Percentiles rank a stretch among this genome's conserved stretches.
Conservation (phyloP, 2,797 vertebrate genomes). For the Manis pentadactyla region DNA sequence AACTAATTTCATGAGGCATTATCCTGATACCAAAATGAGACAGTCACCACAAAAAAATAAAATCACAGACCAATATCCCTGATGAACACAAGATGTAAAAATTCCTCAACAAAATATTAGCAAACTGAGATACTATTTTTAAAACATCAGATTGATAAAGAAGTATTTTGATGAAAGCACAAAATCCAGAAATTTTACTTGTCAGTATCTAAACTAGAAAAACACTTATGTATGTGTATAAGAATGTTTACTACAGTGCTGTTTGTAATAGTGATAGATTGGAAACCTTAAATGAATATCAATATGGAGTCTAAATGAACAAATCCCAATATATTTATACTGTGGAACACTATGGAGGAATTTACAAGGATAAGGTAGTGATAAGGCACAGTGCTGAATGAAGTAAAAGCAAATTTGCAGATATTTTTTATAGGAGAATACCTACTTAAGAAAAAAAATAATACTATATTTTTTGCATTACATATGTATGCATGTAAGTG, state of each 20-base stretch:
- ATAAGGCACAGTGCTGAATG: background rate
- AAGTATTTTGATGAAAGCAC: background rate
- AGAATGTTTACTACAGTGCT: background rate
- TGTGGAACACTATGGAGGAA: background rate
- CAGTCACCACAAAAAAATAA: background rate
- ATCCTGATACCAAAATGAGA: background rate
- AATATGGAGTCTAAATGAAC: background rate
- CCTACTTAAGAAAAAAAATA: background rate
- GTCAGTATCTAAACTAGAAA: background rate
- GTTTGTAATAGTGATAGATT: background rate
- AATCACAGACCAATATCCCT: background rate
- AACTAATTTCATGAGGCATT: background rate
- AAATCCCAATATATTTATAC: background rate
- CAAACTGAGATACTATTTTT: background rate
- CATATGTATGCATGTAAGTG: background rate
- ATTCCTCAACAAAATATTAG: background rate
- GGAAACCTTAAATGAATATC: background rate
- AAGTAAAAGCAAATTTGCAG: background rate
- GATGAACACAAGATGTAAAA: background rate
- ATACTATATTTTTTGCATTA: background rate
- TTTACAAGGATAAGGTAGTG: background rate
- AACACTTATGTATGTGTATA: background rate
- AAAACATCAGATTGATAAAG: background rate
- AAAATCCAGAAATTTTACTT: background rate
- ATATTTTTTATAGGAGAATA: background rate